Evolutionary conservation across 1,140 invertebrate species (phyloP).

Genomic region (Lamellibrachia luymesi): DNA sequence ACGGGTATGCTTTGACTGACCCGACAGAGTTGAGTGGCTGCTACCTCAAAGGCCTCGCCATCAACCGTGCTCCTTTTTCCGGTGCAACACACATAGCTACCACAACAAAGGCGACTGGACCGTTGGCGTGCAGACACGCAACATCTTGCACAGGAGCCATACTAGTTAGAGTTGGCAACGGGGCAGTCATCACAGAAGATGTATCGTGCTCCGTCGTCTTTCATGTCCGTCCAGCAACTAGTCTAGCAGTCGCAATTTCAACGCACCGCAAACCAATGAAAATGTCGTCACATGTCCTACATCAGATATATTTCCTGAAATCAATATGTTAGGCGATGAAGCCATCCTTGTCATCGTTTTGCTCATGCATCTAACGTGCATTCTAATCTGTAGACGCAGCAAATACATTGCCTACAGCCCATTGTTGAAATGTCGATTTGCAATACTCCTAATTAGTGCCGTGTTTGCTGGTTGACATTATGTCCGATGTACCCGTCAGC

Average conservation of each 20-base stretch:
- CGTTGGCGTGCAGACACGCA: neutral
- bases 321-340: neutral
- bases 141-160: neutral
- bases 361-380: neutral
- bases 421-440: neutral
- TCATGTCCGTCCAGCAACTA: neutral
- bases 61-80: neutral
- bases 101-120: neutral
- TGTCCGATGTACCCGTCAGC: neutral
- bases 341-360: neutral
- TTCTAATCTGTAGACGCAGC: neutral
- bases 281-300: neutral
- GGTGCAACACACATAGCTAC: neutral
- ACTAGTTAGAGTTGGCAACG: neutral
- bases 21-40: too few species aligned
- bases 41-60: neutral
- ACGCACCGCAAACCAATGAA: neutral
- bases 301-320: neutral
- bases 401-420: neutral
- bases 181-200: neutral
- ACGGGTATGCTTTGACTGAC: neutral
- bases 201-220: neutral
- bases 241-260: neutral
- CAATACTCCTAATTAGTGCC: neutral
- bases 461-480: neutral